Evolutionary conservation across 1,140 invertebrate genomes (phyloP), one percentile per base, ranked within the genome.

Genomic region (Pogonomyrmex californicus): DNA sequence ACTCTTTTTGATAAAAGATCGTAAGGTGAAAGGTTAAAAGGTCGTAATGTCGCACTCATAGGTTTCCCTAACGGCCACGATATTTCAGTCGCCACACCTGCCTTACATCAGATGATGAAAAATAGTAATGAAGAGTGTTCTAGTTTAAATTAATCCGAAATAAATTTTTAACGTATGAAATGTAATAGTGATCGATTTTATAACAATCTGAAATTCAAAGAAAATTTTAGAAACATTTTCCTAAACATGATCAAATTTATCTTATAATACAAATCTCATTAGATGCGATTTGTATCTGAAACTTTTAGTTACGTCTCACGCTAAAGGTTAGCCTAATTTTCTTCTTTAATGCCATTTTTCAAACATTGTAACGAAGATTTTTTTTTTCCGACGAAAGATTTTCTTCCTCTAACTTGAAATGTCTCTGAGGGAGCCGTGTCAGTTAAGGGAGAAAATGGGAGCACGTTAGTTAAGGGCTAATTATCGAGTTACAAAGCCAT

Each of bases 401-500:
- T 47, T 65, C 36, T 47, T 5, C 36, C 38, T 30, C 17, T 7
- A 23, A 6, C 47, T 23, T 23, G 30, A 44, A 62, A 1, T 62
- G 6, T 56, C 23, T 58, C 5, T 10, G 30, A 79, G 41, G 23
- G 41, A 51, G 33, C 49, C 17, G 65, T 10, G 51, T 58, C 41
- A 71, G 17, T 71, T 60, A 71, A 70, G 65, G 4, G 17, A 23
- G 79, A 75, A 83, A 83, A 83, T 75, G 68, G 12, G 30, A 30
- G n/a, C 68, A 12, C 54, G 54, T 70, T 68, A 68, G 44, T 44
- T 38, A 56, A 70, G 63, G 47, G 68, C 79, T 83, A 83, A 83
- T 83, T 83, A 73, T 83, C 68, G 30, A 62, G 79, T 83, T 83
- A 83, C 54, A 73, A 73, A 83, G 79, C 54, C 54, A n/a, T 75